Evolutionary conservation across 2,113 vertebrate species (phyloP).

Genomic region (Notothenia coriiceps): DNA sequence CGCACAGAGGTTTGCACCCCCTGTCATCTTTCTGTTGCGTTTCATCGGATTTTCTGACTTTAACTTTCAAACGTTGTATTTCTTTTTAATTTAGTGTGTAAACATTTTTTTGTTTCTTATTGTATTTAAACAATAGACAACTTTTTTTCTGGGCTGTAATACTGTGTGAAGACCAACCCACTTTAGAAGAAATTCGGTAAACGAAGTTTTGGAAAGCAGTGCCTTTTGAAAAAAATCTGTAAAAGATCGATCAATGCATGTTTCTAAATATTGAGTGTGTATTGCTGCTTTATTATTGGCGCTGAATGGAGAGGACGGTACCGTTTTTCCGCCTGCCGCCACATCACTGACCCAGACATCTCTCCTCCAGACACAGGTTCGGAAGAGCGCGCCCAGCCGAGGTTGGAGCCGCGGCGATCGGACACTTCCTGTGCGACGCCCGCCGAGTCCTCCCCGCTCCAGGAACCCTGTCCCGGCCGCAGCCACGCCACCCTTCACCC

Average conservation of each 20-base stretch:
- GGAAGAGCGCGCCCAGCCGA: conserved; percentile 90
- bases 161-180: background rate
- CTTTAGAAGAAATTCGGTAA: background rate
- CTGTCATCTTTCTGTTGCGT: conserved; percentile 12
- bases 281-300: background rate
- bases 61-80: background rate
- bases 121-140: background rate
- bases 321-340: background rate
- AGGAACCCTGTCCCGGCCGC: conserved; percentile 70
- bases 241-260: background rate
- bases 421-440: conserved; percentile 75
- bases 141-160: background rate
- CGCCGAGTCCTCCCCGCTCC: conserved; percentile 79
- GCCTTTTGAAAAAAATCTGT: background rate
- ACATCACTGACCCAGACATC: conserved; percentile 27
- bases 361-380: conserved; percentile 87
- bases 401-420: conserved; percentile 84
- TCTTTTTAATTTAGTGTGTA: background rate
- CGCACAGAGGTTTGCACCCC: conserved; percentile 10
- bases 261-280: too few relatives aligned
- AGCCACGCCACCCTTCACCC: conserved; percentile 78
- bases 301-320: background rate
- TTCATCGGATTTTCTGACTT: conserved; percentile 4
- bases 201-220: background rate
- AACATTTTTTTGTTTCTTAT: background rate